phyloP scores from a whole-genome alignment of 2,888 invertebrate species.

The Melieria picta region DNA sequence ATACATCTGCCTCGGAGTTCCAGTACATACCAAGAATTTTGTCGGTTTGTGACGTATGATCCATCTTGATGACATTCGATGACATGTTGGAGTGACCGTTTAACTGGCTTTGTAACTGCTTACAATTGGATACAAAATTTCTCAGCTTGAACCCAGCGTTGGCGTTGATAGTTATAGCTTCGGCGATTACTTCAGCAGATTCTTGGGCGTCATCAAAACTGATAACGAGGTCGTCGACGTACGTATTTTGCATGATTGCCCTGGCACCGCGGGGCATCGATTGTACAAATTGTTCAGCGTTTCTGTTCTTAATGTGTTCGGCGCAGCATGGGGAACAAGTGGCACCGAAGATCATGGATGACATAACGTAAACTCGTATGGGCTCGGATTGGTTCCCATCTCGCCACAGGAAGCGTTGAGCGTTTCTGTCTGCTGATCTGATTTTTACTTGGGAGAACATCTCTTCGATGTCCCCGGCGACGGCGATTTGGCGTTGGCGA shows the following conservation, averaged over 20 bases:
- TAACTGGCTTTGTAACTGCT: neutral
- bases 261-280: slow-evolving; percentile 37
- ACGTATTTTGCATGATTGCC: slow-evolving; percentile 38
- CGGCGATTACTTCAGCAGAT: slow-evolving; percentile 1
- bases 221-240: slow-evolving; percentile 42
- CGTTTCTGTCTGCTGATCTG: slow-evolving; percentile 42
- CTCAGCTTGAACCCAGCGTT: neutral
- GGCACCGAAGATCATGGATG: slow-evolving; percentile 39
- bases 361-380: slow-evolving; percentile 27
- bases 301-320: slow-evolving; percentile 49
- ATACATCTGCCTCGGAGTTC: slow-evolving; percentile 8
- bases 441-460: slow-evolving; percentile 43
- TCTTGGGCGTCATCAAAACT: slow-evolving; percentile 49
- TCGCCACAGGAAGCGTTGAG: slow-evolving; percentile 43
- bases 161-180: slow-evolving; percentile 3
- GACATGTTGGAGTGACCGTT: neutral
- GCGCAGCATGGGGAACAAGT: slow-evolving; percentile 49
- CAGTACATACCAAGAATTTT: slow-evolving; percentile 11
- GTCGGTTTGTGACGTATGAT: neutral
- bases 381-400: slow-evolving; percentile 13
- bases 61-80: neutral
- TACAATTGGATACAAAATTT: slow-evolving; percentile 10
- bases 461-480: slow-evolving; percentile 51
- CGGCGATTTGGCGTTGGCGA: slow-evolving; percentile 37
- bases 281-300: slow-evolving; percentile 38